Conservation (phyloP, 2,888 invertebrate genomes). For the Druceiella hillmani region DNA sequence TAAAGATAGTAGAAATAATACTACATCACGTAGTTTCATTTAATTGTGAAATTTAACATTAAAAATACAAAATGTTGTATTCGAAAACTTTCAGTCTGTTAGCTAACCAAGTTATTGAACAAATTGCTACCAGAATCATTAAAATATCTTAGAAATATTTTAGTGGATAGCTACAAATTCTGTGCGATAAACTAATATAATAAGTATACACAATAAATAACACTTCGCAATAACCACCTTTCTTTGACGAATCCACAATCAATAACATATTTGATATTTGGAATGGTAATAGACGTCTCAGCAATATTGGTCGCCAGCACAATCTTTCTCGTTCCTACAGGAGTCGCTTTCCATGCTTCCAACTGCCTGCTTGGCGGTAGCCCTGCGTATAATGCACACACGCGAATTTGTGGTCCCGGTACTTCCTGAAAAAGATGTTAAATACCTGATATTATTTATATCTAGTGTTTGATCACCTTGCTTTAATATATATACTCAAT, state of each 20-base stretch:
- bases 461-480: no score
- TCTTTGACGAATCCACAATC: constrained; percentile 91
- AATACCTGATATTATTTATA: no score
- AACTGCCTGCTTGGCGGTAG: constrained; percentile 82
- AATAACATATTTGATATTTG: constrained; percentile 84
- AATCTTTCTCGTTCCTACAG: constrained; percentile 77
- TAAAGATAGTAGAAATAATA: no score
- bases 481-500: no score
- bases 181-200: no score
- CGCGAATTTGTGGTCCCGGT: constrained; percentile 62
- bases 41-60: no score
- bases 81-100: no score
- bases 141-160: not conserved
- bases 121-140: no score
- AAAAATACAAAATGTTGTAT: no score
- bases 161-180: constrained; percentile 1
- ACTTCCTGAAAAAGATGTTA: constrained; percentile 45
- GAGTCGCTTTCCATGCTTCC: constrained; percentile 73
- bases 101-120: no score
- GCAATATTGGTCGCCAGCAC: constrained; percentile 96
- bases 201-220: not conserved
- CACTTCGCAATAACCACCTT: no score
- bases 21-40: no score
- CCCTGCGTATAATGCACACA: constrained; percentile 88
- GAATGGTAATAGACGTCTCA: constrained; percentile 95